phyloP scores from a whole-genome alignment of 2,888 invertebrate species.

The Nemurella pictetii region DNA sequence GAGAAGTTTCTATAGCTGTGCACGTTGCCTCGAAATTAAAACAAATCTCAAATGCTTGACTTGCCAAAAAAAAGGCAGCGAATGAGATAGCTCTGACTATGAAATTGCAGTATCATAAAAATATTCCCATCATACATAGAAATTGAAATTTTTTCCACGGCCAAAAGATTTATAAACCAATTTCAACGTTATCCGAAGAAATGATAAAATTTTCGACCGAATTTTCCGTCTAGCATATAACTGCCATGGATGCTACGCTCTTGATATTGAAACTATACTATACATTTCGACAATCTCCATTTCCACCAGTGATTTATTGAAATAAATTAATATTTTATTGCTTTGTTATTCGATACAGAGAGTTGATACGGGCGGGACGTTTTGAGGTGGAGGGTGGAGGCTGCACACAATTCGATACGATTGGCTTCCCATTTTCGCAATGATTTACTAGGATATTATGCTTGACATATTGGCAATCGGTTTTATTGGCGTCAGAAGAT shows the following conservation, averaged over 20 bases:
- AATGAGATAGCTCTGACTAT: background rate
- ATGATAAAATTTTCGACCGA: conserved; percentile 16
- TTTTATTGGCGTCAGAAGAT: background rate
- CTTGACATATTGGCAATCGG: conserved; percentile 18
- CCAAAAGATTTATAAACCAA: conserved; percentile 26
- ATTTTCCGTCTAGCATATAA: background rate
- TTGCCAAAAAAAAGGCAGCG: background rate
- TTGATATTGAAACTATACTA: background rate
- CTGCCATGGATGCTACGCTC: background rate
- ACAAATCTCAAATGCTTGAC: background rate
- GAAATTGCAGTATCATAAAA: conserved; percentile 32
- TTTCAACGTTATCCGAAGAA: conserved; percentile 6
- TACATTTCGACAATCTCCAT: conserved; percentile 5
- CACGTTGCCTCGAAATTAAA: conserved; percentile 7
- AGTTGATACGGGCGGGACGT: background rate
- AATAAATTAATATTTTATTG: conserved; percentile 30
- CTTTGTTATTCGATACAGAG: conserved; percentile 1
- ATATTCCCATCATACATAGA: conserved; percentile 23
- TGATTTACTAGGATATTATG: conserved; percentile 6
- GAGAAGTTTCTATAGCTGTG: too few relatives aligned
- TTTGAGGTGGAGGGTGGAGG: background rate
- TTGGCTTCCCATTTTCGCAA: background rate
- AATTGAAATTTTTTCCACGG: conserved; percentile 21
- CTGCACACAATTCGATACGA: conserved; percentile 10
- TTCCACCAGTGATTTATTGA: conserved; percentile 11